phyloP scores from a whole-genome alignment of 2,888 invertebrate species.

The Eueremaeus valkanovi region DNA sequence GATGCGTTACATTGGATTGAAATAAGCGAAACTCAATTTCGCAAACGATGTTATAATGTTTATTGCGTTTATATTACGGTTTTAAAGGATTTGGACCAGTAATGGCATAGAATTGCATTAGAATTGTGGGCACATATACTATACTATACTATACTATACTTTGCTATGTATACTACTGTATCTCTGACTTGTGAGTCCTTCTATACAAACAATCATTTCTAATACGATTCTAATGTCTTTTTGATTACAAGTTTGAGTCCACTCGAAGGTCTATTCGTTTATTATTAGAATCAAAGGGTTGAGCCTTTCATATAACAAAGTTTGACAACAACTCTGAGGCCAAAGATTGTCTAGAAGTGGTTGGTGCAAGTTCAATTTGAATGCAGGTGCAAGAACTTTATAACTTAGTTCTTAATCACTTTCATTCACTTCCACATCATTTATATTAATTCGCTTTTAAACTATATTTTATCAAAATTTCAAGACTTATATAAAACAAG shows the following conservation, averaged over 20 bases:
- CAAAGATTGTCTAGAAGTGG: not conserved
- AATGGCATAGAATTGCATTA: not conserved
- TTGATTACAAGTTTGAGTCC: conserved; percentile 18
- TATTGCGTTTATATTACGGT: conserved; percentile 6
- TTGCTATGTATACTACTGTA: not conserved
- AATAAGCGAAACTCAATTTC: conserved; percentile 24
- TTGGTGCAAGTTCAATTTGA: too few species aligned
- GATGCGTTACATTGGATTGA: not conserved
- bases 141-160: too few species aligned
- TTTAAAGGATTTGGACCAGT: not conserved
- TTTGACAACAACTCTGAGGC: not conserved
- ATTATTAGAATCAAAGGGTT: conserved; percentile 21
- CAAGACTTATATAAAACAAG: too few species aligned
- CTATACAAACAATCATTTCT: conserved; percentile 33
- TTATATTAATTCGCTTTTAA: too few species aligned
- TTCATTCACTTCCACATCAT: too few species aligned
- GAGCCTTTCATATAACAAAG: not conserved
- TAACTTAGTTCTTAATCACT: too few species aligned
- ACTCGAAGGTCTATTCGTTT: conserved; percentile 13
- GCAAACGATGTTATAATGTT: conserved; percentile 25
- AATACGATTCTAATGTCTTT: conserved; percentile 31
- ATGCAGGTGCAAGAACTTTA: too few species aligned
- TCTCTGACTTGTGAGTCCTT: too few species aligned
- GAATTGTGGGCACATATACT: not conserved
- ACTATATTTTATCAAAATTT: too few species aligned